Conservation (phyloP, 2,797 vertebrate genomes). For the Paramormyrops hopkinsi region DNA sequence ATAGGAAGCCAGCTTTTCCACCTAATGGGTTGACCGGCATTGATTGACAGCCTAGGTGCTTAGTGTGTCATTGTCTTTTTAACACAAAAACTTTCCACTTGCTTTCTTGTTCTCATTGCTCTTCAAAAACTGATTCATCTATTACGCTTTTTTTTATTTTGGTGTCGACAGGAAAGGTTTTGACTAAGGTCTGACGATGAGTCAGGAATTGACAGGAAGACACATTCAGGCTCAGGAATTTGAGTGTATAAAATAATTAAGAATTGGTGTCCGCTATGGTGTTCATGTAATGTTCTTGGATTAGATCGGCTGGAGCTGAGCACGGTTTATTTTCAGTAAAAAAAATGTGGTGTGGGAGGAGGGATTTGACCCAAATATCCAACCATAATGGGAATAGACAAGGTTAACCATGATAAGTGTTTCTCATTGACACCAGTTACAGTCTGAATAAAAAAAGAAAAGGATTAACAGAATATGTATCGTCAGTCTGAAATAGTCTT, state of each 20-base stretch:
- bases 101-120: constrained; percentile 15
- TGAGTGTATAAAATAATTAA: background rate
- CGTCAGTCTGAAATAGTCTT: background rate
- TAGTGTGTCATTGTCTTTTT: constrained; percentile 40
- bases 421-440: constrained; percentile 11
- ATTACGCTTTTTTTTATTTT: background rate
- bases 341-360: background rate
- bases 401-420: background rate
- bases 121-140: constrained; percentile 28
- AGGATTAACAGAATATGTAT: background rate
- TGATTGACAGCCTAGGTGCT: constrained; percentile 1
- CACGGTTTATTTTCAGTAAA: background rate
- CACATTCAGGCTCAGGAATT: background rate
- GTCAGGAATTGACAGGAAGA: background rate
- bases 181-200: background rate
- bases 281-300: background rate
- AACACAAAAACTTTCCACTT: constrained; percentile 37
- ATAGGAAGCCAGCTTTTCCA: background rate
- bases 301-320: background rate
- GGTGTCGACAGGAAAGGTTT: background rate
- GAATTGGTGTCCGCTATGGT: background rate
- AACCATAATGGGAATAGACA: background rate
- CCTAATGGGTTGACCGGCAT: background rate
- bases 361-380: background rate
- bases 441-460: background rate